These are phyloP conservation scores for Emydura subglobosa DNA, from an alignment of 2,113 vertebrate genomes.

Conservation along the genomic window DNA sequence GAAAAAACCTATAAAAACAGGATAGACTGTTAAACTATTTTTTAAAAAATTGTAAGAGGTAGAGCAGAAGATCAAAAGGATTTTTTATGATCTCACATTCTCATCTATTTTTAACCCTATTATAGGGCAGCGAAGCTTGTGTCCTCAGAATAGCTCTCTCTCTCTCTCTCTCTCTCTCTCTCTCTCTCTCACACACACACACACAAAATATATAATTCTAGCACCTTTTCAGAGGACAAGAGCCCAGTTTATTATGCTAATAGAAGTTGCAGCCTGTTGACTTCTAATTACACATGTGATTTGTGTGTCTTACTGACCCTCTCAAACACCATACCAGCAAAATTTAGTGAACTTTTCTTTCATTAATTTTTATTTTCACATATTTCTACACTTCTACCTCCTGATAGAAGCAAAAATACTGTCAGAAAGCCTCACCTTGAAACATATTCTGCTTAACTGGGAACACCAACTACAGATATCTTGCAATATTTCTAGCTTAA, in stretches of 20 bases:
- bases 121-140: background rate
- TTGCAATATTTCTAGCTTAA: background rate
- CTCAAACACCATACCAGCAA: background rate
- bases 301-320: background rate
- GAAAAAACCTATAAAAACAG: background rate
- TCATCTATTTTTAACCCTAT: background rate
- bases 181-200: no score
- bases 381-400: constrained; percentile 1
- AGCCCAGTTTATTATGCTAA: background rate
- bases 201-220: no score
- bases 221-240: background rate
- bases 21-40: background rate
- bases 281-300: background rate
- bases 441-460: background rate
- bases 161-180: no score
- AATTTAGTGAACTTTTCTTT: background rate
- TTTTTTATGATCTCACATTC: background rate
- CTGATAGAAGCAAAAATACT: constrained; percentile 19
- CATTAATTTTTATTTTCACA: background rate
- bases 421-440: background rate
- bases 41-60: background rate
- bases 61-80: background rate
- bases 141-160: background rate
- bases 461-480: constrained; percentile 8
- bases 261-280: background rate